Conservation (phyloP, 2,797 vertebrate genomes). For the Paramormyrops hopkinsi region DNA sequence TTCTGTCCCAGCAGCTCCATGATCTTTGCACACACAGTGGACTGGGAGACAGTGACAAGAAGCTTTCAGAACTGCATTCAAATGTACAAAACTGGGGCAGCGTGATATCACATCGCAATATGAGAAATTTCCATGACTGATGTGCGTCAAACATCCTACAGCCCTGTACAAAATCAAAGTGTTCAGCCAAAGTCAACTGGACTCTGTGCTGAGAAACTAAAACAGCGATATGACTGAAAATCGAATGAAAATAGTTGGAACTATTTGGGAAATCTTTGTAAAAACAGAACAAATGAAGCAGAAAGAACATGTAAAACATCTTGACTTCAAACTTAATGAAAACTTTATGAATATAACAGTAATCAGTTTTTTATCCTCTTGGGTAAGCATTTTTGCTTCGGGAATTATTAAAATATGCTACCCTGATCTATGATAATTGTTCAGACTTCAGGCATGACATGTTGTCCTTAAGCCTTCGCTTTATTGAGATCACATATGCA, state of each 20-base stretch:
- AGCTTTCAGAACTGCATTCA: neutral
- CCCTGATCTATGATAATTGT: neutral
- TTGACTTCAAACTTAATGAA: neutral
- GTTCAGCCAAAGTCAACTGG: neutral
- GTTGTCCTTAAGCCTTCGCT: neutral
- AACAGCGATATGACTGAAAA: neutral
- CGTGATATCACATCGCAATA: neutral
- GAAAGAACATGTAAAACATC: neutral
- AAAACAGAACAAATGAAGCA: neutral
- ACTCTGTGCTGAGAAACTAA: neutral
- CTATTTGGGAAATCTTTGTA: neutral
- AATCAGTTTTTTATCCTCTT: neutral
- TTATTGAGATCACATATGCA: neutral
- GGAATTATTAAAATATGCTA: neutral
- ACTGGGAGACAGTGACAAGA: slow-evolving; percentile 55
- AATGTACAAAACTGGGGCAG: neutral
- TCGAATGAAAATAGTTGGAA: neutral
- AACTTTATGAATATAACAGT: neutral
- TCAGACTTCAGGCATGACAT: neutral
- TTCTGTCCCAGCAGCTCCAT: slow-evolving; percentile 96
- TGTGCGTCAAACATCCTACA: neutral
- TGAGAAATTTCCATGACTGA: neutral
- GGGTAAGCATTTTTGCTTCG: neutral
- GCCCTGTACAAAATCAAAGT: neutral
- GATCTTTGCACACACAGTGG: slow-evolving; percentile 97